Base-by-base conservation (phyloP, 35 echinoderm and acorn worm species). In the Apostichopus parvimensis region DNA sequence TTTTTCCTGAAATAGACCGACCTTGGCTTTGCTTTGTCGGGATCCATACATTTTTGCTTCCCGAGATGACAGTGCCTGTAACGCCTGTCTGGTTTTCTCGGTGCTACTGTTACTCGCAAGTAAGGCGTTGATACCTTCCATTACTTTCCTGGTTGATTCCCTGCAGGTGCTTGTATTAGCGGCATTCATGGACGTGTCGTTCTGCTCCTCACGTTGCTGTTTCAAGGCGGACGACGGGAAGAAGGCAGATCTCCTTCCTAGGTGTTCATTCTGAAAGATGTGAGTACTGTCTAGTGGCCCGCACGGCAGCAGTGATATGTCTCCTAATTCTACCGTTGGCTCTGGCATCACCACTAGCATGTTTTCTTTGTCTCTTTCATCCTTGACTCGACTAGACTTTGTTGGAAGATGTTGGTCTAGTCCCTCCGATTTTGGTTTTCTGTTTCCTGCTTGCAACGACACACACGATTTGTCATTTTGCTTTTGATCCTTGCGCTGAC, bases 191-290 rank as follows among this genome's bases (percentile, higher is more conserved):
- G 81, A 20, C 22, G 20, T 58, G 11, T 84, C 81, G 7, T 59
- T 22, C 22, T 56, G 57, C 55, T 8, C 81, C 57, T 21, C 17
- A 84, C 6, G 5, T 23, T 56, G 17, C 54, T 82, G 79, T 17
- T 88, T 88, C 22, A 88, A n/a, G 15, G 86, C 86, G 72, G 86
- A 88, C 8, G 86, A 88, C 14, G 86, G 86, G 61, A 88, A 88
- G 25, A 88, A 88, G 21, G 68, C 86, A 9, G 86, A 88, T 66
- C 86, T 68, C 25, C 86, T 88, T 54, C 86, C 86, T 5, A 72
- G 9, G 62, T 88, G 60, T 24, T 88, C 86, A 73, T 62, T 54
- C 11, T 58, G 52, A 88, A 66, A 72, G 60, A 88, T 88, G 57
- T 88, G 86, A 14, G 86, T 88, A 72, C 85, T 87, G 52, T 87